Conservation (phyloP, 2,797 vertebrate species). For the Diglossa cyanea region DNA sequence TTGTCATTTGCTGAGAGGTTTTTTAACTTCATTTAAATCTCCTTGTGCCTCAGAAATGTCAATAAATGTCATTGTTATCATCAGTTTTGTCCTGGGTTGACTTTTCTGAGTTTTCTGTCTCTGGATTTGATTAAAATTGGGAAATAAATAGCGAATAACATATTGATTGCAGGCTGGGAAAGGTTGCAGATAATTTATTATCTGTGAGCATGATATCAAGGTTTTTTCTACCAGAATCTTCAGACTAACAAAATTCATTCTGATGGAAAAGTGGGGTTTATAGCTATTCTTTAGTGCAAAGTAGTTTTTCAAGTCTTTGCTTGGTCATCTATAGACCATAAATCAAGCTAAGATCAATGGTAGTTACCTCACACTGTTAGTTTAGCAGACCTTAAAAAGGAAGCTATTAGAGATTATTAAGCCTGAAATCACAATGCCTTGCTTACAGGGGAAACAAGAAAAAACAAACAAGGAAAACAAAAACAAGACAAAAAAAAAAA, state of each 20-base stretch:
- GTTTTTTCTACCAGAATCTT: background rate
- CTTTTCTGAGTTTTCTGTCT: conserved; percentile 53
- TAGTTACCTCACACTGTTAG: background rate
- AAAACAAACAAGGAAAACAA: background rate
- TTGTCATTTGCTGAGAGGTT: conserved; percentile 60
- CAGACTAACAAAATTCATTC: conserved; percentile 21
- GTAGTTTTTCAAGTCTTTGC: conserved; percentile 30
- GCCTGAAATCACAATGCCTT: background rate
- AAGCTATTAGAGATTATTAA: conserved; percentile 24
- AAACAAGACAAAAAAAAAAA: background rate
- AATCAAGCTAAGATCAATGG: conserved; percentile 55
- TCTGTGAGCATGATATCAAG: conserved; percentile 17
- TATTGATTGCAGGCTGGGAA: conserved; percentile 61
- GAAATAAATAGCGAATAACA: conserved; percentile 63
- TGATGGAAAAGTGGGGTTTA: conserved; percentile 6
- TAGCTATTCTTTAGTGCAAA: conserved; percentile 24
- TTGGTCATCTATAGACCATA: conserved; percentile 41
- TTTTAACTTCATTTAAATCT: conserved; percentile 68
- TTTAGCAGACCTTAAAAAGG: conserved; percentile 30
- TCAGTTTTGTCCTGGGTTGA: conserved; percentile 52
- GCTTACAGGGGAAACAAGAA: background rate
- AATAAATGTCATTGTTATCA: conserved; percentile 69
- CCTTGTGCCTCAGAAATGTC: conserved; percentile 60
- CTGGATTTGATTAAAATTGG: conserved; percentile 62
- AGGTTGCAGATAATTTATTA: conserved; percentile 63